A percentile compares a stretch with the other conserved stretches of the same genome.
These are phyloP conservation scores for Pristionchus japonicus DNA, from an alignment of 2,888 invertebrate species.

Conservation along the genomic window DNA sequence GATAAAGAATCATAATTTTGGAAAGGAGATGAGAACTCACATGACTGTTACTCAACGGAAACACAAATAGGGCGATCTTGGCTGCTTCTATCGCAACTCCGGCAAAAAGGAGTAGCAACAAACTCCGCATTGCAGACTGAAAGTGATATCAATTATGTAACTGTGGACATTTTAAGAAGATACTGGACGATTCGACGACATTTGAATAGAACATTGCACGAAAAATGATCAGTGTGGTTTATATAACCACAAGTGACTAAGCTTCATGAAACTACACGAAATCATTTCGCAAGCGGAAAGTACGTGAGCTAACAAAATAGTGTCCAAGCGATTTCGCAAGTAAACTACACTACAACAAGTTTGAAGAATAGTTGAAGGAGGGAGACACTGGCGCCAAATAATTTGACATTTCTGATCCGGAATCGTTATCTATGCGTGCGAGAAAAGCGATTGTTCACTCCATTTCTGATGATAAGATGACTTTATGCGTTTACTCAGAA, in stretches of 20 bases:
- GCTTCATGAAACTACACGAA: neutral
- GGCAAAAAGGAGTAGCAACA: neutral
- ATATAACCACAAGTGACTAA: neutral
- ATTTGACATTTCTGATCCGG: neutral
- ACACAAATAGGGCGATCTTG: conserved; percentile 25
- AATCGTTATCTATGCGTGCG: conserved; percentile 15
- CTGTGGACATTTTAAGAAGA: no score
- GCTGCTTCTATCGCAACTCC: neutral
- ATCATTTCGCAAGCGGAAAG: neutral
- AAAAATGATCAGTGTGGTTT: no score
- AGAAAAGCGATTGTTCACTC: neutral
- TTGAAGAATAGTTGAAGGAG: neutral
- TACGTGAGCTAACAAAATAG: neutral
- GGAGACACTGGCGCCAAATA: neutral
- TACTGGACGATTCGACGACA: no score
- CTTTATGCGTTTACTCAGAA: neutral
- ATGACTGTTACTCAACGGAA: conserved; percentile 35
- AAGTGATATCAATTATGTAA: no score
- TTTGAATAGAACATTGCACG: no score
- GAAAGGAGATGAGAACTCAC: neutral
- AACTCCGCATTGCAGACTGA: neutral
- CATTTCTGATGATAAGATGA: neutral
- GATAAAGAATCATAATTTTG: neutral
- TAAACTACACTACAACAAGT: neutral
- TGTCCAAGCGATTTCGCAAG: neutral